Conservation (phyloP, 2,797 vertebrate genomes). For the Macropodus opercularis region DNA sequence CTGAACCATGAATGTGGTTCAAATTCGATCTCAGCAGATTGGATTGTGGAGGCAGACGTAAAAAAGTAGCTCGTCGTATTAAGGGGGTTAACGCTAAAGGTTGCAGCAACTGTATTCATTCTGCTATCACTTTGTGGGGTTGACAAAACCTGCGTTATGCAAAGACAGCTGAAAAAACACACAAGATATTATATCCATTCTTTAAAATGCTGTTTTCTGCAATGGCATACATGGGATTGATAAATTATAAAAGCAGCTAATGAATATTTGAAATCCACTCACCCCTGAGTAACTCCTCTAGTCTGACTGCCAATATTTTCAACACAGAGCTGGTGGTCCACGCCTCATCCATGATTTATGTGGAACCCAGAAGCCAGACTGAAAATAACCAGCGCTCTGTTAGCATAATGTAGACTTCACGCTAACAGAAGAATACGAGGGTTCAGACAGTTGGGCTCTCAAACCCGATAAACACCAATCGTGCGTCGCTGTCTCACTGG, state of each 20-base stretch:
- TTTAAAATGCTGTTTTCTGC: neutral
- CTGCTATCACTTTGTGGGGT: constrained; percentile 1
- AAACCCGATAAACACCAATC: constrained; percentile 51
- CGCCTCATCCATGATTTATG: constrained; percentile 48
- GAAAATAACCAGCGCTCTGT: constrained; percentile 33
- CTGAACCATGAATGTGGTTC: constrained; percentile 20
- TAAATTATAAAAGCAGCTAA: constrained; percentile 9
- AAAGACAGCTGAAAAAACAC: neutral
- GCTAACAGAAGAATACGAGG: constrained; percentile 43
- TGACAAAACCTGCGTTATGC: constrained; percentile 13
- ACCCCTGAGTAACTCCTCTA: constrained; percentile 12
- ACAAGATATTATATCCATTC: neutral
- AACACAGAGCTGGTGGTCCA: constrained; percentile 48
- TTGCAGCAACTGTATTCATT: constrained; percentile 15
- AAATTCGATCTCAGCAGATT: constrained; percentile 21
- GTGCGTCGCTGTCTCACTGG: constrained; percentile 39
- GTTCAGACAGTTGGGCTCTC: constrained; percentile 24
- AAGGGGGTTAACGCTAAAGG: constrained; percentile 8
- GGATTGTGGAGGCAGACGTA: constrained; percentile 26
- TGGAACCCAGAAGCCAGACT: constrained; percentile 9
- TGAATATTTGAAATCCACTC: constrained; percentile 19
- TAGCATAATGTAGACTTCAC: constrained; percentile 37
- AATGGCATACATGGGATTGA: neutral
- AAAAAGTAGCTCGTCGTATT: constrained; percentile 10
- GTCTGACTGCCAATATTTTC: constrained; percentile 23